Conservation (phyloP, 2,113 vertebrate species). For the Orcinus orca region DNA sequence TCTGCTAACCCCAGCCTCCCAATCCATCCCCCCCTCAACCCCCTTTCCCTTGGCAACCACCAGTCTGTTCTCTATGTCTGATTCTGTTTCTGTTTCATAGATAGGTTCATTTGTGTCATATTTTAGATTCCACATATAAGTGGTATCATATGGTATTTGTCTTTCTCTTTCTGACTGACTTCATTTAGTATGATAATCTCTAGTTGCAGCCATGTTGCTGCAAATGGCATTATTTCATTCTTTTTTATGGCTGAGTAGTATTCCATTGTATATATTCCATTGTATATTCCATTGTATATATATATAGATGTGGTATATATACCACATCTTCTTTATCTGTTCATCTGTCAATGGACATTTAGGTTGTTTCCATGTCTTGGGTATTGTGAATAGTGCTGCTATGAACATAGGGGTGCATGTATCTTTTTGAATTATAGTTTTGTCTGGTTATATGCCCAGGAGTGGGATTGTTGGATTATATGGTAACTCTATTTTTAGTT, state of each 20-base stretch:
- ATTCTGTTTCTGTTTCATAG: neutral
- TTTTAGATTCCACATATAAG: too few relatives aligned
- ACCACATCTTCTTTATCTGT: neutral
- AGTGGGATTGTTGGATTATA: neutral
- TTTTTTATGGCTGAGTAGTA: too few relatives aligned
- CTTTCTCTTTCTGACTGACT: too few relatives aligned
- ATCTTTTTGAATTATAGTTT: neutral
- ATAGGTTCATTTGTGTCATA: neutral
- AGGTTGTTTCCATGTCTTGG: neutral
- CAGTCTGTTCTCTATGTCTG: neutral
- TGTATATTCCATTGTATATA: too few relatives aligned
- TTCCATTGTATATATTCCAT: too few relatives aligned
- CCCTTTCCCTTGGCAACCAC: neutral
- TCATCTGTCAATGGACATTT: neutral
- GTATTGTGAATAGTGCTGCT: neutral
- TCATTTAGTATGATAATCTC: too few relatives aligned
- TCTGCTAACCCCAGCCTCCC: neutral
- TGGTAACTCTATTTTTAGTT: neutral
- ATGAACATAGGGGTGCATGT: neutral
- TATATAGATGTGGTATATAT: too few relatives aligned
- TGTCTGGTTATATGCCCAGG: neutral
- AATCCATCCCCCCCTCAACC: neutral
- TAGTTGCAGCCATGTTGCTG: too few relatives aligned
- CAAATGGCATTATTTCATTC: too few relatives aligned
- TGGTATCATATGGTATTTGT: too few relatives aligned